Evolutionary conservation across 2,797 vertebrate genomes (phyloP).

Genomic region (Selene dorsalis): DNA sequence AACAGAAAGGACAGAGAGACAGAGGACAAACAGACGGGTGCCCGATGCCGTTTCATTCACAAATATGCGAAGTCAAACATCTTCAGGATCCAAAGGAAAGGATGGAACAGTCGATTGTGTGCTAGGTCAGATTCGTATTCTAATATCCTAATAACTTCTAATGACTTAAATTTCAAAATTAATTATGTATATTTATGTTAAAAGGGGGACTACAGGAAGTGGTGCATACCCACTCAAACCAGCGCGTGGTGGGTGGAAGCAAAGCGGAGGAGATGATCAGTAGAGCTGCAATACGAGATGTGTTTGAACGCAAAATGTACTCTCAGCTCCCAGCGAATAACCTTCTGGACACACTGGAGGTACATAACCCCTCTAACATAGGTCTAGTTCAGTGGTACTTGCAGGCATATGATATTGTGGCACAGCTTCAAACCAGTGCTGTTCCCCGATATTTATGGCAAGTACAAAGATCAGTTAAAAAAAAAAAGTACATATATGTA

Average conservation of each 20-base stretch:
- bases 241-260: slow-evolving; percentile 94
- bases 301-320: slow-evolving; percentile 91
- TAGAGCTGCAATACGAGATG: slow-evolving; percentile 88
- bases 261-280: slow-evolving; percentile 93
- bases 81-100: slow-evolving; percentile 35
- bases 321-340: slow-evolving; percentile 94
- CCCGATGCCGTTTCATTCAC: slow-evolving; percentile 56
- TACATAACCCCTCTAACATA: slow-evolving; percentile 74
- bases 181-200: slow-evolving; percentile 20
- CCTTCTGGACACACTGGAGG: slow-evolving; percentile 84
- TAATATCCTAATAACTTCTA: background rate
- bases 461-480: background rate
- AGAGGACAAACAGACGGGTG: background rate
- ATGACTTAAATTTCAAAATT: background rate
- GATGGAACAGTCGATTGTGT: slow-evolving; percentile 70
- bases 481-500: background rate
- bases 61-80: slow-evolving; percentile 34
- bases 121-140: slow-evolving; percentile 65
- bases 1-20: background rate
- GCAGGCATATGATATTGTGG: background rate
- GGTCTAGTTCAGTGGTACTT: slow-evolving; percentile 5
- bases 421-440: background rate
- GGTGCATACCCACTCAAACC: slow-evolving; percentile 93
- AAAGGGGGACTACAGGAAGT: slow-evolving; percentile 90
- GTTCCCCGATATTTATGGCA: background rate